Evolutionary conservation across 1,140 invertebrate genomes (phyloP).

Genomic region (Anthonomus grandis): DNA sequence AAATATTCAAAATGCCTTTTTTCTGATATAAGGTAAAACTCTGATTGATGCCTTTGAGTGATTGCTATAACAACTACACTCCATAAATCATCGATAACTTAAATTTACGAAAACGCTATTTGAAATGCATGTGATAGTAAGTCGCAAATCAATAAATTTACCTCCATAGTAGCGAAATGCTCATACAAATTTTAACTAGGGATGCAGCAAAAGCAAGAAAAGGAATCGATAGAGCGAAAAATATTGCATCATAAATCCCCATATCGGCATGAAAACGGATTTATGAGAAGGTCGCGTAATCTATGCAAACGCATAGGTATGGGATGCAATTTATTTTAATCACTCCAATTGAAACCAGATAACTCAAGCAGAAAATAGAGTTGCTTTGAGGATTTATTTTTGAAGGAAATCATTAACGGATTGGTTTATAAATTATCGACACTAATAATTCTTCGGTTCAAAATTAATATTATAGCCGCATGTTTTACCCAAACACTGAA

Average conservation of each 20-base stretch:
- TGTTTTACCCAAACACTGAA: too few species aligned
- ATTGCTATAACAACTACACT: too few species aligned
- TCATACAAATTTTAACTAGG: conserved; percentile 1
- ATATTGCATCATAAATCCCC: conserved; percentile 14
- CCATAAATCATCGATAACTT: too few species aligned
- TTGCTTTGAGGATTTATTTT: too few species aligned
- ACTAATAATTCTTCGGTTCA: too few species aligned
- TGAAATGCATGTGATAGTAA: conserved; percentile 5
- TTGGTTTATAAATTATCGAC: too few species aligned
- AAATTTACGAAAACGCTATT: too few species aligned
- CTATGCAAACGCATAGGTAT: conserved; percentile 15
- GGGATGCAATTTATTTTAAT: conserved; percentile 13
- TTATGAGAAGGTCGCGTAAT: conserved; percentile 6
- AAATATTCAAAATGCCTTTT: too few species aligned
- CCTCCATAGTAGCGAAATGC: not conserved
- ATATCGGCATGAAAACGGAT: conserved; percentile 8
- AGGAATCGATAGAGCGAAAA: conserved; percentile 13
- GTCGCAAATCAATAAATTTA: not conserved
- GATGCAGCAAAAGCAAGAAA: conserved; percentile 12
- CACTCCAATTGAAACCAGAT: conserved; percentile 2
- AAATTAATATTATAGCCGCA: too few species aligned
- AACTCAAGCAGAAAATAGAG: conserved; percentile 1
- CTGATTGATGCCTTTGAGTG: too few species aligned
- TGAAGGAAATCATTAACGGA: too few species aligned
- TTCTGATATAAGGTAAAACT: too few species aligned